A percentile compares a stretch with the other conserved stretches of the same genome.
Conservation (phyloP, 2,113 vertebrate genomes). For the Zosterops lateralis region DNA sequence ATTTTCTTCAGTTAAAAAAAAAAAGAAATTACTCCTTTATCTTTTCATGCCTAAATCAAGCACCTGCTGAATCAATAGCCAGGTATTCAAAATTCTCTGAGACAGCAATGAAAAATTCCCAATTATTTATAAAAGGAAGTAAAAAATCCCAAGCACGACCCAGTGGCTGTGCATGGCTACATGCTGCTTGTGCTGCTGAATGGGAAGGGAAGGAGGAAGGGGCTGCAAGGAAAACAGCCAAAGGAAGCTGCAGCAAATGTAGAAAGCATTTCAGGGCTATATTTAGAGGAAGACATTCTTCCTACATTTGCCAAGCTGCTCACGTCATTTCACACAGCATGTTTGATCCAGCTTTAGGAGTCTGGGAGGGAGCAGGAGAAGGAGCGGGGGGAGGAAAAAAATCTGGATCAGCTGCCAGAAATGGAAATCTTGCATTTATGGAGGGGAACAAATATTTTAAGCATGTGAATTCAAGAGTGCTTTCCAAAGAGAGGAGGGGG, state of each 20-base stretch:
- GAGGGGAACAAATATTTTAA: slow-evolving; percentile 20
- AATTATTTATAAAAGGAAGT: not conserved
- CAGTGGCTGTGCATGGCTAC: not conserved
- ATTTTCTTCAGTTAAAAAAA: not conserved
- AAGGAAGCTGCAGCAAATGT: slow-evolving; percentile 30
- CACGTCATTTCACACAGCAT: slow-evolving; percentile 47
- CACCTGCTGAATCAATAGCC: not conserved
- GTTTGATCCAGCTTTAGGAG: slow-evolving; percentile 42
- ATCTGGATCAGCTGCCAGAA: slow-evolving; percentile 37
- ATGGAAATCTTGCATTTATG: slow-evolving; percentile 47
- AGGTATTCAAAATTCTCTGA: accelerated
- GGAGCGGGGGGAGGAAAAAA: accelerated
- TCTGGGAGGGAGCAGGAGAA: not conserved
- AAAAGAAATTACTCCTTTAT: not conserved
- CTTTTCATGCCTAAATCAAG: not conserved
- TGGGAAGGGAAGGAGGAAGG: slow-evolving; percentile 8
- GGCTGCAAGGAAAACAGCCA: slow-evolving; percentile 27
- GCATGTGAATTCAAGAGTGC: slow-evolving; percentile 9
- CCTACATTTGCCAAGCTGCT: slow-evolving; percentile 23
- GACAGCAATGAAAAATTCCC: not conserved
- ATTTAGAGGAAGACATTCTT: slow-evolving; percentile 60
- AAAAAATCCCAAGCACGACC: not conserved
- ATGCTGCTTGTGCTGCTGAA: not conserved
- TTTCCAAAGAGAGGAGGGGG: not conserved
- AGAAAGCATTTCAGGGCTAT: slow-evolving; percentile 25